A percentile compares a stretch with the other conserved stretches of the same genome.
These are phyloP conservation scores for Diploscapter pachys DNA, from an alignment of 1,140 invertebrate genomes.

Conservation along the genomic window DNA sequence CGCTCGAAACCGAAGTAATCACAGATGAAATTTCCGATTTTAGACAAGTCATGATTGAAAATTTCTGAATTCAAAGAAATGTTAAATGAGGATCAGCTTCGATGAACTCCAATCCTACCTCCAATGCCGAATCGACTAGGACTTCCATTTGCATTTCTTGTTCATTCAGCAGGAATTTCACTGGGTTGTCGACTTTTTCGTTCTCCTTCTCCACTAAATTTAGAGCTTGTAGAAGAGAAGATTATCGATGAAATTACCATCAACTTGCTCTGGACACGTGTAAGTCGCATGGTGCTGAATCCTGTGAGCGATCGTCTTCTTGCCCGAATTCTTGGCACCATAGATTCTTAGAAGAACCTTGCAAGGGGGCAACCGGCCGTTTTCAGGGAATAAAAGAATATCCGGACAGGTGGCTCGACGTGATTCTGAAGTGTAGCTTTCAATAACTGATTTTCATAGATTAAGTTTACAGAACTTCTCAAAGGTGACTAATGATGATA, in stretches of 20 bases:
- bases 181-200: neutral
- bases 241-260: neutral
- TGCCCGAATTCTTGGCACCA: constrained; percentile 11
- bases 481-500: no score
- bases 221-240: neutral
- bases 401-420: constrained; percentile 15
- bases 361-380: neutral
- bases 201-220: constrained; percentile 5
- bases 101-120: neutral
- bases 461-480: no score
- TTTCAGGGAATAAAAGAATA: constrained; percentile 12
- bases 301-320: constrained; percentile 9
- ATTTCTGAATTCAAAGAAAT: no score
- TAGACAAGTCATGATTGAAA: neutral
- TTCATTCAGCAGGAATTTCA: constrained; percentile 13
- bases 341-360: constrained; percentile 13
- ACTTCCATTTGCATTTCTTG: constrained; percentile 13
- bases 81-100: no score
- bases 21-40: neutral
- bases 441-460: no score
- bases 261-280: neutral
- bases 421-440: no score
- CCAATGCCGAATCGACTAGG: constrained; percentile 10
- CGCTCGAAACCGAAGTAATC: neutral
- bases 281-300: constrained; percentile 3